Percentiles rank a stretch among this genome's conserved stretches.
These are phyloP conservation scores for Drosophila testacea DNA, from an alignment of 2,888 invertebrate genomes.

Conservation along the genomic window DNA sequence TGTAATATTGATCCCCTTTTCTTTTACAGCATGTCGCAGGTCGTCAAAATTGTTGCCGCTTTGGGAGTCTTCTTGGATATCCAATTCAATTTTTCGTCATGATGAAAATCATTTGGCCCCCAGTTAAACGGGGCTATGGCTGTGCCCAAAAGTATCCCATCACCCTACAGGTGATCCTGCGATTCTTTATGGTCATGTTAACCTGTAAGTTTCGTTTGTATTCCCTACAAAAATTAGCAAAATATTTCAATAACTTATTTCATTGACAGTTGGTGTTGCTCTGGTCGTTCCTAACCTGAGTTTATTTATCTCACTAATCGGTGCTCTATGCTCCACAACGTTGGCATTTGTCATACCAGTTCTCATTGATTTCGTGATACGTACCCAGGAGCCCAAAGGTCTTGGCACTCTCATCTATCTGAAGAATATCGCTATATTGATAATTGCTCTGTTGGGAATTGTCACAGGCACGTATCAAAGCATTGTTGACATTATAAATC, in stretches of 20 bases:
- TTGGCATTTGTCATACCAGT: slow-evolving; percentile 95
- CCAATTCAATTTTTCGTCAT: slow-evolving; percentile 99
- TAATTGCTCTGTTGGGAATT: slow-evolving; percentile 90
- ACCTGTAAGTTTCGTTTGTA: slow-evolving; percentile 90
- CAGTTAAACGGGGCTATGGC: slow-evolving; percentile 87
- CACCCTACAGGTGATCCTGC: slow-evolving; percentile 89
- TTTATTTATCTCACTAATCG: slow-evolving; percentile 95
- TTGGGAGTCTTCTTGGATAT: slow-evolving; percentile 94
- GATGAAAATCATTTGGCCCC: slow-evolving; percentile 94
- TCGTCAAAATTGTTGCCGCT: slow-evolving; percentile 93
- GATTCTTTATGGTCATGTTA: slow-evolving; percentile 90
- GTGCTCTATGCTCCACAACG: slow-evolving; percentile 95
- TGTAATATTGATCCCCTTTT: neutral
- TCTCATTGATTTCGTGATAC: slow-evolving; percentile 91
- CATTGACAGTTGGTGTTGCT: slow-evolving; percentile 89
- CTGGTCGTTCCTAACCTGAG: slow-evolving; percentile 94
- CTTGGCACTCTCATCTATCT: slow-evolving; percentile 85
- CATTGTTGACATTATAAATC: slow-evolving; percentile 87
- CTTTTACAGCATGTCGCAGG: slow-evolving; percentile 90
- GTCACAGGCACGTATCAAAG: slow-evolving; percentile 91
- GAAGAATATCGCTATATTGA: slow-evolving; percentile 88
- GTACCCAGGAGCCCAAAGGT: slow-evolving; percentile 87
- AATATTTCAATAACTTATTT: neutral
- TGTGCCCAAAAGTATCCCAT: slow-evolving; percentile 87
- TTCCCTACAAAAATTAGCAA: neutral